A percentile compares a stretch with the other conserved stretches of the same genome.
Evolutionary conservation across 2,888 invertebrate species (phyloP).

Genomic region (Matsumyia berberina): DNA sequence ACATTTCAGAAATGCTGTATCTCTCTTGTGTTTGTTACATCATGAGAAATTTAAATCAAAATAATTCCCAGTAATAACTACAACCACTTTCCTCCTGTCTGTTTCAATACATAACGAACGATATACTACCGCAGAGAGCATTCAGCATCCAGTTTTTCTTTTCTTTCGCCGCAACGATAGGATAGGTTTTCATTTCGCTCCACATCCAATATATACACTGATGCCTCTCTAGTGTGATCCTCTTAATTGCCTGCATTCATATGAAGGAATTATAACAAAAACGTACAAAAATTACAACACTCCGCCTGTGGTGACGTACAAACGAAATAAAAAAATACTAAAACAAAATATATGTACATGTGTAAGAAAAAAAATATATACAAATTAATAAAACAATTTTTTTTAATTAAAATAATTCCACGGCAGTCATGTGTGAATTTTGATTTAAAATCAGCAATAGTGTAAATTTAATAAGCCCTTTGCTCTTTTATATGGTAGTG

Average conservation of each 20-base stretch:
- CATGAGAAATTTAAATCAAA: no score
- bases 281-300: conserved; percentile 19
- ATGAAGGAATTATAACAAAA: conserved; percentile 51
- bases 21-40: no score
- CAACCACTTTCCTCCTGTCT: no score
- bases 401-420: conserved; percentile 75
- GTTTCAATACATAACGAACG: conserved; percentile 24
- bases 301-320: conserved; percentile 24
- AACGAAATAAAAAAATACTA: conserved; percentile 34
- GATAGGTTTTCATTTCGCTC: conserved; percentile 64
- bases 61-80: no score
- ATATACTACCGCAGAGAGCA: background rate
- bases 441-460: conserved; percentile 75
- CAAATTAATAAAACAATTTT: conserved; percentile 57
- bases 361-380: conserved; percentile 38
- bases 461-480: conserved; percentile 76
- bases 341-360: conserved; percentile 63
- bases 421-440: conserved; percentile 74
- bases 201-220: conserved; percentile 60
- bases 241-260: conserved; percentile 64
- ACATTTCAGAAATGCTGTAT: no score
- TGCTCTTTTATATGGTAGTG: conserved; percentile 68
- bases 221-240: conserved; percentile 67
- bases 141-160: conserved; percentile 12
- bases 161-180: conserved; percentile 17